These are phyloP conservation scores for Hycleus cichorii DNA, from an alignment of 1,140 invertebrate species.

Conservation along the genomic window DNA sequence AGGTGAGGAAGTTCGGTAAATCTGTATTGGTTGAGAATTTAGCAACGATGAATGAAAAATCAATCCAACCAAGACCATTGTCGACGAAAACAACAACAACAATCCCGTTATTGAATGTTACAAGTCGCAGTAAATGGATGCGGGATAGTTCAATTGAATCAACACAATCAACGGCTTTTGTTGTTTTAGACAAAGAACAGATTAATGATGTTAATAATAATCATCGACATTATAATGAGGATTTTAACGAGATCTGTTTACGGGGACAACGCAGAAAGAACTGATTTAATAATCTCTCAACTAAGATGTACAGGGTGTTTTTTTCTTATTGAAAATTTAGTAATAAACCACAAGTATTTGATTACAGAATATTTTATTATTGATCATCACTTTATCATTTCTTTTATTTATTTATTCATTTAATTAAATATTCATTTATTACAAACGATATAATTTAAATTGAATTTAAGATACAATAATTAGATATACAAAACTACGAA, in stretches of 20 bases:
- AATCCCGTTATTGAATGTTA: conserved; percentile 1
- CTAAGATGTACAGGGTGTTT: too few relatives aligned
- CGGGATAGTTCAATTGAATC: conserved; percentile 7
- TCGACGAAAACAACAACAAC: not conserved
- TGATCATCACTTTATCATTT: too few relatives aligned
- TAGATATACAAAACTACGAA: too few relatives aligned
- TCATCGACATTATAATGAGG: not conserved
- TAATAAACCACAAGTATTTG: too few relatives aligned
- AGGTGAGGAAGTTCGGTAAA: not conserved
- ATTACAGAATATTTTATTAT: too few relatives aligned
- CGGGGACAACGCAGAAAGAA: not conserved
- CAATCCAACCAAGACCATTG: not conserved
- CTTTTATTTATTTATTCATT: too few relatives aligned
- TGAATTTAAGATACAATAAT: too few relatives aligned
- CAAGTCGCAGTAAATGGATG: conserved; percentile 7
- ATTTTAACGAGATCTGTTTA: not conserved
- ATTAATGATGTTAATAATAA: not conserved
- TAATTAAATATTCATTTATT: too few relatives aligned
- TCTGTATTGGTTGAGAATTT: conserved; percentile 5
- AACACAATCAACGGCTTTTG: not conserved
- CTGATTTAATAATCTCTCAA: not conserved
- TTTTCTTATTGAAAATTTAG: too few relatives aligned
- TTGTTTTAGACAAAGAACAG: not conserved
- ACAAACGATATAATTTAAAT: too few relatives aligned
- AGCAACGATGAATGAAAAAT: not conserved